A percentile compares a stretch with the other conserved stretches of the same genome.
These are phyloP conservation scores for Bubo blakistoni DNA, from an alignment of 2,113 vertebrate species.

Conservation along the genomic window DNA sequence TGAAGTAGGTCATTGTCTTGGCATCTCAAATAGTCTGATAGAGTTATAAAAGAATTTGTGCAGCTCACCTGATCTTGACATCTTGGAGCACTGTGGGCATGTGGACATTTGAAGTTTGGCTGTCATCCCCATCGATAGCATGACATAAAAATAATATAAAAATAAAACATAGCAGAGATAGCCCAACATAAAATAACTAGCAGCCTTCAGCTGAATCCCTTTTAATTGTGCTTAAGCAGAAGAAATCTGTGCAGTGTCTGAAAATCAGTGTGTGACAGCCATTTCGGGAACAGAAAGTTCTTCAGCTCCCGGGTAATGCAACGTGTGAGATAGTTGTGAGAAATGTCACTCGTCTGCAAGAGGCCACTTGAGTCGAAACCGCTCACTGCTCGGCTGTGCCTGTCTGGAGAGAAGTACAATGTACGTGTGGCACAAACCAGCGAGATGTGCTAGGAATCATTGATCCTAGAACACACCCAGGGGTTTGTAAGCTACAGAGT, in stretches of 20 bases:
- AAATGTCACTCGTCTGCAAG: not conserved
- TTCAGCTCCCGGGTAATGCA: not conserved
- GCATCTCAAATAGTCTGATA: not conserved
- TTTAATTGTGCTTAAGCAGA: not conserved
- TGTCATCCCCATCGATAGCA: not conserved
- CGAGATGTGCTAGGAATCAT: not conserved
- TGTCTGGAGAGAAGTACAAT: not conserved
- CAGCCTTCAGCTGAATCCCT: not conserved
- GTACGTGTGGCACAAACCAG: not conserved
- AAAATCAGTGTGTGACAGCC: accelerated
- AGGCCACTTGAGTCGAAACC: too few relatives aligned
- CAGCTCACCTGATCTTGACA: not conserved
- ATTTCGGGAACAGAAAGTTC: not conserved
- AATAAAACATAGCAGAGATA: too few relatives aligned
- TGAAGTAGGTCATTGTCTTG: not conserved
- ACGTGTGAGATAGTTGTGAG: not conserved
- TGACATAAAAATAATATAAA: too few relatives aligned
- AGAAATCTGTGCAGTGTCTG: not conserved
- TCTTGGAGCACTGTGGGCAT: not conserved
- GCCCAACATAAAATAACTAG: not conserved
- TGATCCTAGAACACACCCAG: too few relatives aligned
- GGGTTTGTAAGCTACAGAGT: too few relatives aligned
- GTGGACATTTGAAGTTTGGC: not conserved
- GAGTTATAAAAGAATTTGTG: not conserved
- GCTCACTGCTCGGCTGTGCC: not conserved